Evolutionary conservation across 2,888 invertebrate species (phyloP).

Genomic region (Lepeophtheirus nordmannii): DNA sequence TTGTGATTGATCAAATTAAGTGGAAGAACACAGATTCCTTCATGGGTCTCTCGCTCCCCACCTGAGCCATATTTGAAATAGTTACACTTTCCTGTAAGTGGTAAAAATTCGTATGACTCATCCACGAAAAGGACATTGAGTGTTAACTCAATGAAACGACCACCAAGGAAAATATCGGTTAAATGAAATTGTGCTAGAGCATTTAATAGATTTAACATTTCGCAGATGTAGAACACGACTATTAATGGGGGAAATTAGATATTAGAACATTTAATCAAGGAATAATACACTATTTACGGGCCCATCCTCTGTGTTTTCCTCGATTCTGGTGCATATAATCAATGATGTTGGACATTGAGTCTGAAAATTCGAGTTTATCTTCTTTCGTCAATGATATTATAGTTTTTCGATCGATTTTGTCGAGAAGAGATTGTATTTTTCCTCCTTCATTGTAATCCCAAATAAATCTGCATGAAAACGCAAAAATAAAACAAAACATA

Average conservation of each 20-base stretch:
- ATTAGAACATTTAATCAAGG: neutral
- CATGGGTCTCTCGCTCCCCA: neutral
- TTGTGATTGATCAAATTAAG: conserved; percentile 20
- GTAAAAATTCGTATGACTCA: neutral
- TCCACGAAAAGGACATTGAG: neutral
- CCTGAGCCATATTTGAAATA: conserved; percentile 3
- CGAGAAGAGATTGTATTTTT: neutral
- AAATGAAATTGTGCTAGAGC: conserved; percentile 12
- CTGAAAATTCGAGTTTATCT: neutral
- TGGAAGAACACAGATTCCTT: conserved; percentile 9
- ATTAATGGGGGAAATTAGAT: neutral
- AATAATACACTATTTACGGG: neutral
- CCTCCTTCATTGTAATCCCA: conserved; percentile 5
- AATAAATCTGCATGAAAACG: neutral
- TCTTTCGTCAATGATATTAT: neutral
- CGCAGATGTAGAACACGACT: conserved; percentile 12
- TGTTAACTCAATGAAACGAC: conserved; percentile 5
- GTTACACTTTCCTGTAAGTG: conserved; percentile 6
- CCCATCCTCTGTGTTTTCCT: neutral
- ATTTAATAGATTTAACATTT: neutral
- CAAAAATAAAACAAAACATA: neutral
- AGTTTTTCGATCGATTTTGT: neutral
- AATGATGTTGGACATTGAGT: neutral
- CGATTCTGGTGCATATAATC: neutral
- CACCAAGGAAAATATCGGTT: conserved; percentile 8